Base-by-base conservation (phyloP, 92 coral and sea anemone species). In the Virgularia gustaviana region DNA sequence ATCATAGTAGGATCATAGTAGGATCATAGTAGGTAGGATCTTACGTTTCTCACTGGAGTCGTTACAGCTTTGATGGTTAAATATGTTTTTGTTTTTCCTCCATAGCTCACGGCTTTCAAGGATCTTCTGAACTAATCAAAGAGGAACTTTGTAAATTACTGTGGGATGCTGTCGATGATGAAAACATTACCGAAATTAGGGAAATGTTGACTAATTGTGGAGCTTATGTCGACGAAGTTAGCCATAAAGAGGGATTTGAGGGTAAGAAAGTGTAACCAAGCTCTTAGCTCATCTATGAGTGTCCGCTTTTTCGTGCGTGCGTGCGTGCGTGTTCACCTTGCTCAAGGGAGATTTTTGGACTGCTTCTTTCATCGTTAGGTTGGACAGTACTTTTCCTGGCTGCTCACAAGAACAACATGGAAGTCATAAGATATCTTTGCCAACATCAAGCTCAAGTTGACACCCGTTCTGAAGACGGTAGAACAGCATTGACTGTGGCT, bases 151-250 rank as follows among this genome's bases (percentile, higher is more conserved):
- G 73, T 32, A 66, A 66, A 29, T 43, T 44, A 9, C 29, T 66
- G 58, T 66, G 73, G 73, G 30, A 66, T 13, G 73, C 57, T 5
- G 73, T 66, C 12, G 73, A 66, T 28, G 58, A 47, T 2, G 73
- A 43, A 66, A 47, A 66, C 31, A 12, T 43, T 16, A 12, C 37
- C 29, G 57, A 66, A 66, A 66, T 42, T 44, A 66, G 47, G 25
- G 73, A 44, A 18, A 66, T 66, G 73, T 44, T 66, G 38, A 52
- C 47, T 19, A 66, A 66, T 29, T 66, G 73, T 66, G 73, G 73
- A 6, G 73, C 73, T 39, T 66, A 66, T 31, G 73, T 66, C 10
- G 73, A 44, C 18, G 57, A 66, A 43, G 16, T 43, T 3, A 39
- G 58, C 49, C 41, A 25, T 0, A 6, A 25, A 30, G 73, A 66